Conservation (phyloP, 2,888 invertebrate species). For the Dolichopus griseipennis region DNA sequence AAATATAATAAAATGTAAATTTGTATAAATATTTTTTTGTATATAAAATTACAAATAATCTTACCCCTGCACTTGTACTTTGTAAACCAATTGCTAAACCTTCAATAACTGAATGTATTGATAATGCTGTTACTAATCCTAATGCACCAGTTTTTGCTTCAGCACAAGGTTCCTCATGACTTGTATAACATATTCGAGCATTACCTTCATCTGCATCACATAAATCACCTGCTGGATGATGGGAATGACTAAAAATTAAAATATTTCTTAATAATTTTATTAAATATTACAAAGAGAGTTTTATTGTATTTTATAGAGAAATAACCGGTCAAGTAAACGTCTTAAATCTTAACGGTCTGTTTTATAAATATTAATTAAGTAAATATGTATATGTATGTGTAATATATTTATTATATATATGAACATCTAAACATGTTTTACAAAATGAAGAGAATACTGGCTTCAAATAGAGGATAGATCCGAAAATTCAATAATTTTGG, state of each 20-base stretch:
- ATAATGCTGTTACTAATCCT: constrained; percentile 62
- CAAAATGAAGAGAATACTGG: no score
- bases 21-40: neutral
- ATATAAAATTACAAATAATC: constrained; percentile 2
- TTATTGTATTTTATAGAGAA: no score
- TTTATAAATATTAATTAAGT: no score
- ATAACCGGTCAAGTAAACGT: no score
- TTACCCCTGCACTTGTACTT: constrained; percentile 52
- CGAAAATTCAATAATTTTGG: no score
- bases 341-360: no score
- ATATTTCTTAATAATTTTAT: neutral
- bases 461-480: no score
- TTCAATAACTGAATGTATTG: constrained; percentile 69
- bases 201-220: constrained; percentile 30
- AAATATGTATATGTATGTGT: no score
- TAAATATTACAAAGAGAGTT: no score
- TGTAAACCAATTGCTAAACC: constrained; percentile 76
- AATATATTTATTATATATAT: no score
- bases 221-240: neutral
- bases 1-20: constrained; percentile 20
- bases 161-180: constrained; percentile 56
- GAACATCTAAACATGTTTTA: no score
- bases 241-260: neutral
- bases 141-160: constrained; percentile 54
- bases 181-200: constrained; percentile 52